phyloP scores from a whole-genome alignment of 2,113 vertebrate species.

The Setophaga kirtlandii region DNA sequence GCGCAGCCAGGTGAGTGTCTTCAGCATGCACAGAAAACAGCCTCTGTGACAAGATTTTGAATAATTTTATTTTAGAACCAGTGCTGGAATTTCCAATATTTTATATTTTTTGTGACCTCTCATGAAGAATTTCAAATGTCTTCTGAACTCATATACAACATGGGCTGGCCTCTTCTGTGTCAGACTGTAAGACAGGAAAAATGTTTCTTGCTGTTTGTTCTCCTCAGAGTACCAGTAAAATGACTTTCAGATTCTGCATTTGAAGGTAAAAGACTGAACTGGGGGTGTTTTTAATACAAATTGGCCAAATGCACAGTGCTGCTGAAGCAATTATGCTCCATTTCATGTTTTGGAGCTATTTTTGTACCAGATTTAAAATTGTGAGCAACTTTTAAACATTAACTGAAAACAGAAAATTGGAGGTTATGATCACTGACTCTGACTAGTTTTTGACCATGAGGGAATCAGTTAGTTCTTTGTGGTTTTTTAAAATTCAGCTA shows the following conservation, averaged over 20 bases:
- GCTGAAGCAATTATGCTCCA: not conserved
- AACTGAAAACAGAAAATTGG: not conserved
- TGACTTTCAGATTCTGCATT: not conserved
- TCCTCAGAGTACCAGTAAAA: not conserved
- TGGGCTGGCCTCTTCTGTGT: not conserved
- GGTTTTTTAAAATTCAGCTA: not conserved
- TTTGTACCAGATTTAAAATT: not conserved
- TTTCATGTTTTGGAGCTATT: not conserved
- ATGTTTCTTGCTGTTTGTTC: not conserved
- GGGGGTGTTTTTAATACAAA: not conserved
- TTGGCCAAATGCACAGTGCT: not conserved
- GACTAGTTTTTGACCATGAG: not conserved
- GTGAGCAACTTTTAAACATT: not conserved
- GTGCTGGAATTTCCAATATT: not conserved
- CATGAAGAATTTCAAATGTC: not conserved
- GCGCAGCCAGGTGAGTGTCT: not conserved
- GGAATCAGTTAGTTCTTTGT: not conserved
- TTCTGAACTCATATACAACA: not conserved
- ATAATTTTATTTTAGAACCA: not conserved
- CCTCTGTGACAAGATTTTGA: not conserved
- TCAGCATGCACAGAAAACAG: not conserved
- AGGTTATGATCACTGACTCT: not conserved
- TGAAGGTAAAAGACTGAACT: not conserved
- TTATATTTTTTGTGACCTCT: not conserved
- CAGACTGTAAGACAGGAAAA: not conserved